Conservation (phyloP, 2,797 vertebrate species). For the Channa striata region DNA sequence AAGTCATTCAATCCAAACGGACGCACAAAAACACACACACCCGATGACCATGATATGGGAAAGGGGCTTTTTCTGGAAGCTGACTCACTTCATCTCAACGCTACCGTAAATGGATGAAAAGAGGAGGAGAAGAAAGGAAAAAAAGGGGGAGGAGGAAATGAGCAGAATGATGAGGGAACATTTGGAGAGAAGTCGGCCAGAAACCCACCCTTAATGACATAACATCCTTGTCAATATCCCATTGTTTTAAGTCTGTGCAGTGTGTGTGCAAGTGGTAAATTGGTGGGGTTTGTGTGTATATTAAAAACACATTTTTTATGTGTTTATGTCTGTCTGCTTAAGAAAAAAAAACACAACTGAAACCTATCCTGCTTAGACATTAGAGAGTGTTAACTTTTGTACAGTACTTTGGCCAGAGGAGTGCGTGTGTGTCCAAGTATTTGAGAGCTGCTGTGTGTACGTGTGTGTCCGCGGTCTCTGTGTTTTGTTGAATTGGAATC, state of each 20-base stretch:
- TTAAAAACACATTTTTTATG: conserved; percentile 3
- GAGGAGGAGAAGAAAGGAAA: conserved; percentile 56
- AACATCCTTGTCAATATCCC: conserved; percentile 70
- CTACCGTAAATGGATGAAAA: conserved; percentile 76
- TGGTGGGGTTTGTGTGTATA: neutral
- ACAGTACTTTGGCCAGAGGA: conserved; percentile 38
- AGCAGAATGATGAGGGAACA: conserved; percentile 67
- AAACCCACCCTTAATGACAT: conserved; percentile 78
- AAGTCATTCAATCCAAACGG: conserved; percentile 47
- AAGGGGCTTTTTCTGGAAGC: conserved; percentile 75
- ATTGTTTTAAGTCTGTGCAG: conserved; percentile 64
- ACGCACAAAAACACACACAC: conserved; percentile 34
- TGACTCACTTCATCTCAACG: conserved; percentile 73
- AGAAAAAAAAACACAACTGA: neutral
- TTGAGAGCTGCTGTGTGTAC: conserved; percentile 26
- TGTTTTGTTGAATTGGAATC: conserved; percentile 72
- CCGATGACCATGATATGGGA: conserved; percentile 37
- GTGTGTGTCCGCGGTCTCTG: conserved; percentile 38
- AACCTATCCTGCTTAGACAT: conserved; percentile 25
- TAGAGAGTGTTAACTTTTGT: conserved; percentile 31
- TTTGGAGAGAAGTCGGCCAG: conserved; percentile 65
- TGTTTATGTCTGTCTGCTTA: neutral
- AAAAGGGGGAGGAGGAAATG: conserved; percentile 68
- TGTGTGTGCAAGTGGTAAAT: neutral
- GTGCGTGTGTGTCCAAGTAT: conserved; percentile 32